A percentile compares a stretch with the other conserved stretches of the same genome.
Conservation (phyloP, 2,113 vertebrate species). For the Channa argus region DNA sequence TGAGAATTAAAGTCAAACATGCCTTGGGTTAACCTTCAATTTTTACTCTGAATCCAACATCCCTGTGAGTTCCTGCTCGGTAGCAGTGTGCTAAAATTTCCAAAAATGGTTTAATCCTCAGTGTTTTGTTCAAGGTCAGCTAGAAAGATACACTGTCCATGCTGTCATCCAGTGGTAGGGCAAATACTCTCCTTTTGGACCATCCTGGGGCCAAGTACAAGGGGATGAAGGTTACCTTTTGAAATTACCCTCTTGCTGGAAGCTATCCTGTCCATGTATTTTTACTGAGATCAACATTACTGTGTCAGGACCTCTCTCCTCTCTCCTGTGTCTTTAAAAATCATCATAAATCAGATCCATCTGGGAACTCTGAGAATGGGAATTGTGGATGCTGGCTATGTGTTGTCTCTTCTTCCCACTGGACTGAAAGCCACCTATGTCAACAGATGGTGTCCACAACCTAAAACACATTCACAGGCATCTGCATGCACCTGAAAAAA, state of each 20-base stretch:
- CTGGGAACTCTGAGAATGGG: conserved; percentile 15
- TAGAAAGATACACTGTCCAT: conserved; percentile 9
- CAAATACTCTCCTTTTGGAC: conserved; percentile 29
- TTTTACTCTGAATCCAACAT: conserved; percentile 19
- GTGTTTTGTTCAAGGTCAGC: conserved; percentile 40
- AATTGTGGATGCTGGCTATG: conserved; percentile 8
- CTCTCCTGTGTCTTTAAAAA: conserved; percentile 33
- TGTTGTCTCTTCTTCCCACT: conserved; percentile 17
- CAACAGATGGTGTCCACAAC: conserved; percentile 55
- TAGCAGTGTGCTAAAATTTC: conserved; percentile 35
- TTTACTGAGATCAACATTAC: conserved; percentile 9
- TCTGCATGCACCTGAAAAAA: conserved; percentile 41
- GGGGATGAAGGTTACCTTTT: conserved; percentile 8
- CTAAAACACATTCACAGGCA: conserved; percentile 16
- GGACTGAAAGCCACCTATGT: conserved; percentile 53
- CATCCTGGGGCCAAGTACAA: conserved; percentile 18
- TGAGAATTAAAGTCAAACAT: conserved; percentile 7
- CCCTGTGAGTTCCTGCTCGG: conserved; percentile 6
- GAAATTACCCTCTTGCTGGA: conserved; percentile 22
- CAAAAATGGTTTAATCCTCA: conserved; percentile 27
- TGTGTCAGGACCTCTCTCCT: conserved; percentile 25
- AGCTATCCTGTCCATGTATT: conserved; percentile 34
- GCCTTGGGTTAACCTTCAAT: conserved; percentile 6
- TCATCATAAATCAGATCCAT: conserved; percentile 54
- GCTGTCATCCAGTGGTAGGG: conserved; percentile 9